These are phyloP conservation scores for Carposina sasakii DNA, from an alignment of 1,140 invertebrate species.

Conservation along the genomic window DNA sequence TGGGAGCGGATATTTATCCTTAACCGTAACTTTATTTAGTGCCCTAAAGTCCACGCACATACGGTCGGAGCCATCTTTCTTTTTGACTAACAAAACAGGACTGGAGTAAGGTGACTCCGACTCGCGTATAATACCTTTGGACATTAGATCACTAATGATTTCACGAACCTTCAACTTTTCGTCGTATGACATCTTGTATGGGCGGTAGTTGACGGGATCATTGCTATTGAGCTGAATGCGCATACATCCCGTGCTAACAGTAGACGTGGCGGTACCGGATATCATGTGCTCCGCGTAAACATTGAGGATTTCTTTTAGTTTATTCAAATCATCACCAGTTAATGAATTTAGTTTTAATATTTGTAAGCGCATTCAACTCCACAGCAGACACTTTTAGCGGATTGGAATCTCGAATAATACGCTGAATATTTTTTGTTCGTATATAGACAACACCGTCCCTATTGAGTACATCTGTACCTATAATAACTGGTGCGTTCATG, in stretches of 20 bases:
- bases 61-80: too few species aligned
- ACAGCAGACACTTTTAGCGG: not conserved
- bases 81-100: too few species aligned
- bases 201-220: not conserved
- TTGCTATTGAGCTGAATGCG: not conserved
- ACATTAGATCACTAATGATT: constrained; percentile 10
- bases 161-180: constrained; percentile 5
- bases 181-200: constrained; percentile 1
- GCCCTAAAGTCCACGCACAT: too few species aligned
- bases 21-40: too few species aligned
- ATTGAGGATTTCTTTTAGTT: not conserved
- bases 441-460: constrained; percentile 6
- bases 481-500: constrained; percentile 3
- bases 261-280: not conserved
- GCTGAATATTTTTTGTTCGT: constrained; percentile 2
- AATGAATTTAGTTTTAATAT: not conserved
- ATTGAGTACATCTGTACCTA: constrained; percentile 14
- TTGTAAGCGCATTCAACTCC: not conserved
- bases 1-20: too few species aligned
- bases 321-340: not conserved
- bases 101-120: too few species aligned
- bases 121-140: too few species aligned
- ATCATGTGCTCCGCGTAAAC: not conserved
- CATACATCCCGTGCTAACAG: not conserved
- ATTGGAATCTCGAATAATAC: not conserved